These are phyloP conservation scores for Cherax destructor DNA, from an alignment of 1,140 invertebrate species.

Conservation along the genomic window DNA sequence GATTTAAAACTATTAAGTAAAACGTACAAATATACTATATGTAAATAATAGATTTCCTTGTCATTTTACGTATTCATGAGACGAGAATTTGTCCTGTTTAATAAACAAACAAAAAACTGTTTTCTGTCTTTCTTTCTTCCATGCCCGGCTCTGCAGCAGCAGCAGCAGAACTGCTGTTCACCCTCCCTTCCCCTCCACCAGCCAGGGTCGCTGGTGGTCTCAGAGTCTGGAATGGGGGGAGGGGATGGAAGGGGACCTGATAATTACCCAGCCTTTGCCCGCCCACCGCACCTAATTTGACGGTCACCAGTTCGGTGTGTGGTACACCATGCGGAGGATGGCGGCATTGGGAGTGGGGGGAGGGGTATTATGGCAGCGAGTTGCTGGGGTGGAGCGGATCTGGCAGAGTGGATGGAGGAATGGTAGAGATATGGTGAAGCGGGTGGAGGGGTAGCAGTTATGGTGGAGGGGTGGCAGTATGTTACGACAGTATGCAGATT, in stretches of 20 bases:
- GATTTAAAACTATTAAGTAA: too few species aligned
- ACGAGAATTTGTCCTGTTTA: too few species aligned
- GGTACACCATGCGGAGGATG: too few species aligned
- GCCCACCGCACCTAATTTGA: conserved; percentile 1
- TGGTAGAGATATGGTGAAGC: neutral
- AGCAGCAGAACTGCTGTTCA: too few species aligned
- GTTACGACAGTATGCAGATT: too few species aligned
- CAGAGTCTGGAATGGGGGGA: neutral
- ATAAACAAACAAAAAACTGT: too few species aligned
- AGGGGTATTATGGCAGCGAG: neutral
- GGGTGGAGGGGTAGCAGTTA: neutral
- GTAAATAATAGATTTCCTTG: neutral
- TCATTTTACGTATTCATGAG: neutral
- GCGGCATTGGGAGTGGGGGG: neutral
- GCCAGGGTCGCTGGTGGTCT: too few species aligned
- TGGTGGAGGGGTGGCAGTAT: neutral
- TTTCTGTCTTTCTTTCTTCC: neutral
- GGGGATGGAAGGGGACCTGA: neutral
- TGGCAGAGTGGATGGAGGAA: neutral
- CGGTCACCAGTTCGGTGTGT: neutral
- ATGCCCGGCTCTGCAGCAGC: neutral
- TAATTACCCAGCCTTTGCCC: neutral
- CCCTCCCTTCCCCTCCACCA: too few species aligned
- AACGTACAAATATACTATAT: too few species aligned
- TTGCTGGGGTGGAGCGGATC: neutral